A percentile compares a stretch with the other conserved stretches of the same genome.
phyloP scores from a whole-genome alignment of 2,888 invertebrate genomes.

The Caenorhabditis japonica region DNA sequence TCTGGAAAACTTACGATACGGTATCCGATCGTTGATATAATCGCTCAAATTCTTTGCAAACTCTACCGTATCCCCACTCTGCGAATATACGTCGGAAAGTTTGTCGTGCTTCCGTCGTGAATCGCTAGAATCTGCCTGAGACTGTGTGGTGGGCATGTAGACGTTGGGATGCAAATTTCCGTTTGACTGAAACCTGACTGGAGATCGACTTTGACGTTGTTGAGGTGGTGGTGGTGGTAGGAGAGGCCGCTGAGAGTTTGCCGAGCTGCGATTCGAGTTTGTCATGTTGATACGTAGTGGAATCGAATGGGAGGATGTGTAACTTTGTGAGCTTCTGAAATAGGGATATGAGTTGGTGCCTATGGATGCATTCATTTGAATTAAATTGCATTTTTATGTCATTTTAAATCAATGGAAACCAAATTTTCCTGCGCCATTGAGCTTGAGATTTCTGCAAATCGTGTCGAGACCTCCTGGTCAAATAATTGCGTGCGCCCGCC shows the following conservation, averaged over 20 bases:
- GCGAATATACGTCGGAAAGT: slow-evolving; percentile 67
- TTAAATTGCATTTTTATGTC: too few relatives aligned
- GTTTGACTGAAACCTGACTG: slow-evolving; percentile 36
- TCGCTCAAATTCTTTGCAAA: slow-evolving; percentile 71
- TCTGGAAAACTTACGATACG: slow-evolving; percentile 45
- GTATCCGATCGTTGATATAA: slow-evolving; percentile 70
- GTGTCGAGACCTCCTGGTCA: too few relatives aligned
- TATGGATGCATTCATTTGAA: too few relatives aligned
- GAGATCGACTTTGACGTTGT: slow-evolving; percentile 3
- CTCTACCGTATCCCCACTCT: slow-evolving; percentile 71
- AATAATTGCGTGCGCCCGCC: too few relatives aligned
- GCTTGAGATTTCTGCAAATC: too few relatives aligned
- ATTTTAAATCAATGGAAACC: too few relatives aligned
- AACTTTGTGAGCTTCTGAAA: slow-evolving; percentile 42
- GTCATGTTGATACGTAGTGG: slow-evolving; percentile 28
- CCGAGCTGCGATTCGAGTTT: slow-evolving; percentile 24
- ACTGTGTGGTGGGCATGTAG: slow-evolving; percentile 42
- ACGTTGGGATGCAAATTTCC: slow-evolving; percentile 17
- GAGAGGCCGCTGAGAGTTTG: slow-evolving; percentile 36
- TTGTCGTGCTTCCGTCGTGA: slow-evolving; percentile 53
- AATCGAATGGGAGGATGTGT: slow-evolving; percentile 23
- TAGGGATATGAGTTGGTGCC: not conserved
- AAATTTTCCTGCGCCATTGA: too few relatives aligned
- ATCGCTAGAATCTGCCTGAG: slow-evolving; percentile 55
- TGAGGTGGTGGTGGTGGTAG: slow-evolving; percentile 21